Evolutionary conservation across 2,888 invertebrate species (phyloP).

Genomic region (Callosobruchus maculatus): DNA sequence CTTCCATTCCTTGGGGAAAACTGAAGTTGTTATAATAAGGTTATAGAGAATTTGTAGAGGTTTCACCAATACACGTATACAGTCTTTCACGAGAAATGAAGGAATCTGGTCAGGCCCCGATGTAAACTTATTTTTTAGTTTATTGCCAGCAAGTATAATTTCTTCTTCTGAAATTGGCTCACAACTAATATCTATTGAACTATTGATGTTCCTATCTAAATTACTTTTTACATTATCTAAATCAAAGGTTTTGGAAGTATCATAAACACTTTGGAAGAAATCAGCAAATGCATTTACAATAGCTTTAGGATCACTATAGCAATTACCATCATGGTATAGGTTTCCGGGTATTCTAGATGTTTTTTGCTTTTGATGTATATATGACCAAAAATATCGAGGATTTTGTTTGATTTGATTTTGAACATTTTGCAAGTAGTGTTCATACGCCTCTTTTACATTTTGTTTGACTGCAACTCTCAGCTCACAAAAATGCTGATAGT

Average conservation of each 20-base stretch:
- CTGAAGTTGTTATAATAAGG: slow-evolving; percentile 4
- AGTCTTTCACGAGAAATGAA: slow-evolving; percentile 8
- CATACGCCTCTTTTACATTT: background rate
- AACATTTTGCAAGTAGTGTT: background rate
- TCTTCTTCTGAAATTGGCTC: slow-evolving; percentile 4
- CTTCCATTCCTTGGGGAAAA: slow-evolving; percentile 4
- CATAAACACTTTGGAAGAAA: background rate
- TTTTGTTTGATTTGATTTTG: slow-evolving; percentile 1
- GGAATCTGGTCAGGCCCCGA: slow-evolving; percentile 4
- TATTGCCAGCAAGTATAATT: slow-evolving; percentile 2
- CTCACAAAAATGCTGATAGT: background rate
- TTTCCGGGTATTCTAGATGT: slow-evolving; percentile 3
- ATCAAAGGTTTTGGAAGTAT: too few species aligned
- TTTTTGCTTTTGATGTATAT: background rate
- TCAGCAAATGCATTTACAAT: slow-evolving; percentile 4
- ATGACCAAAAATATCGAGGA: background rate
- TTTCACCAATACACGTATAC: background rate
- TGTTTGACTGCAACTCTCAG: background rate
- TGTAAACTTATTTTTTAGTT: slow-evolving; percentile 7
- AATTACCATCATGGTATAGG: background rate
- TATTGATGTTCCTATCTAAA: background rate
- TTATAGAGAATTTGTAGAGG: slow-evolving; percentile 2
- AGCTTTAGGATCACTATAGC: background rate
- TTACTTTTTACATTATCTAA: background rate
- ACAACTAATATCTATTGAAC: background rate